phyloP scores from a whole-genome alignment of 2,797 vertebrate genomes.

The Dryobates pubescens region DNA sequence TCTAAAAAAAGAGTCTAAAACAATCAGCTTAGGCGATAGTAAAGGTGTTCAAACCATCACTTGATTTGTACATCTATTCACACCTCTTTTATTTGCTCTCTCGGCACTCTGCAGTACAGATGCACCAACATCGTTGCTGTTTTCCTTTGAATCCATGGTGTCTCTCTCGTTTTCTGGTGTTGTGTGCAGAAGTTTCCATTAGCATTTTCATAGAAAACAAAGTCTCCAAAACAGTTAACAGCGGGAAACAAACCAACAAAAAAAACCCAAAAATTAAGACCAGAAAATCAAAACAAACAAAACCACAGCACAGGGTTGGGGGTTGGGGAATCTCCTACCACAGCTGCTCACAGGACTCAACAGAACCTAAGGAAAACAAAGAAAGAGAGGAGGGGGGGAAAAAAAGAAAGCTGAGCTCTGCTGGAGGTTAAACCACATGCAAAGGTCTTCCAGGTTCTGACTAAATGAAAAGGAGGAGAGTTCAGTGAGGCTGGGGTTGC shows the following conservation, averaged over 20 bases:
- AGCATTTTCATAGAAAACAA: conserved; percentile 92
- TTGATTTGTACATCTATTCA: conserved; percentile 88
- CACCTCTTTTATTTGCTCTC: conserved; percentile 84
- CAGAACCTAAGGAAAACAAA: conserved; percentile 84
- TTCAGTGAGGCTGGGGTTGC: conserved; percentile 38
- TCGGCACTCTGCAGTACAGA: conserved; percentile 93
- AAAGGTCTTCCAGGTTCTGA: conserved; percentile 91
- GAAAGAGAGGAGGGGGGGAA: conserved; percentile 81
- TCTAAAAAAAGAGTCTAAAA: conserved; percentile 88
- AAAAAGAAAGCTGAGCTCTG: conserved; percentile 81
- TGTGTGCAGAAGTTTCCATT: conserved; percentile 90
- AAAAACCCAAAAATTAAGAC: too few species aligned
- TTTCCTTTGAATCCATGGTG: conserved; percentile 39
- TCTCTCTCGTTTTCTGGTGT: conserved; percentile 73
- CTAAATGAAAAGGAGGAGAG: conserved; percentile 86
- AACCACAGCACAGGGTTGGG: conserved; percentile 90
- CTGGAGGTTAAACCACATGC: conserved; percentile 93
- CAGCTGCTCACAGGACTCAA: conserved; percentile 93
- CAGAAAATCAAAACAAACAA: conserved; percentile 65
- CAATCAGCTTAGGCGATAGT: conserved; percentile 91
- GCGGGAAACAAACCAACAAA: conserved; percentile 60
- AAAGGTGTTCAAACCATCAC: conserved; percentile 86
- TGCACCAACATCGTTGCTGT: conserved; percentile 83
- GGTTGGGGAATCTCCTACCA: conserved; percentile 80
- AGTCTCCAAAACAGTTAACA: conserved; percentile 91